phyloP scores from a whole-genome alignment of 2,888 invertebrate genomes.

The Drosophila kambysellisi region DNA sequence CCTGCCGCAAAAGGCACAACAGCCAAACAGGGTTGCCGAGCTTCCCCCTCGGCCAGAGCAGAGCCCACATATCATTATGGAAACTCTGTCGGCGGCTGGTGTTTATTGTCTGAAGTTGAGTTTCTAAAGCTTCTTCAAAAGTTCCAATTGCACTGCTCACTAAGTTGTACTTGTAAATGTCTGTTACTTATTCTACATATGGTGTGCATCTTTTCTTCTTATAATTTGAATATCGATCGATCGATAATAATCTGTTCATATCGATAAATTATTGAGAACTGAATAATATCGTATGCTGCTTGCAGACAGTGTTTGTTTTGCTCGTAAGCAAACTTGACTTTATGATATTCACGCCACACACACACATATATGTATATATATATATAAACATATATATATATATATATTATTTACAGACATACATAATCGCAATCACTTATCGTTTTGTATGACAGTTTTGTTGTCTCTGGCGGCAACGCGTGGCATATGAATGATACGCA shows the following conservation, averaged over 20 bases:
- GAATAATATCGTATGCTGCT: background rate
- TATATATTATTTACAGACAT: conserved; percentile 27
- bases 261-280: background rate
- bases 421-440: conserved; percentile 39
- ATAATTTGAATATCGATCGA: background rate
- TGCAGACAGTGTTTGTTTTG: background rate
- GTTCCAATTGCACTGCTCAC: background rate
- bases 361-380: background rate
- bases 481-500: conserved; percentile 65
- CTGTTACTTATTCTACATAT: background rate
- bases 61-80: conserved; percentile 45
- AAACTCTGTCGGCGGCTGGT: background rate
- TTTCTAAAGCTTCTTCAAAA: background rate
- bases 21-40: conserved; percentile 15
- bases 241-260: background rate
- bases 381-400: no score
- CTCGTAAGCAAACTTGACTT: background rate
- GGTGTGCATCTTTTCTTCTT: background rate
- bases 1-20: conserved; percentile 21
- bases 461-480: conserved; percentile 26
- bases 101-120: conserved; percentile 4
- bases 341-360: background rate
- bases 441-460: conserved; percentile 15
- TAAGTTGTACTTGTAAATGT: background rate
- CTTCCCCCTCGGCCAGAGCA: conserved; percentile 17